Conservation (phyloP, 2,888 invertebrate species). For the Hedya salicella region DNA sequence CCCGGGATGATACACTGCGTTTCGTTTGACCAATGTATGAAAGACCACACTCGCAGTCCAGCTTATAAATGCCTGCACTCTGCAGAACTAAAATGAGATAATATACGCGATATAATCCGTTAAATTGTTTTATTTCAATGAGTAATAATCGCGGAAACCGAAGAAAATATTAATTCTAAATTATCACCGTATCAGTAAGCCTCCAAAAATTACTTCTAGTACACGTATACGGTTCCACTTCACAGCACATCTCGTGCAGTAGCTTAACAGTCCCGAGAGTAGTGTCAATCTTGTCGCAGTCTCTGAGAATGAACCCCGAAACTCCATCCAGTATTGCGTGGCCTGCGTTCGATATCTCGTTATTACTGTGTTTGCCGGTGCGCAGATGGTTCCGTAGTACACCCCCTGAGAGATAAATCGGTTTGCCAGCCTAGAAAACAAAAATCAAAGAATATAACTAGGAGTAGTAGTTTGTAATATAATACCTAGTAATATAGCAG, state of each 20-base stretch:
- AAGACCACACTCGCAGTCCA: too few species aligned
- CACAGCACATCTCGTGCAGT: conserved; percentile 62
- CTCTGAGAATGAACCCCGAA: conserved; percentile 64
- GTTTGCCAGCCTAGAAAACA: conserved; percentile 66
- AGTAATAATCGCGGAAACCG: too few species aligned
- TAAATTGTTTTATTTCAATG: background rate
- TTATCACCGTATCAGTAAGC: conserved; percentile 56
- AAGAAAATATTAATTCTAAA: too few species aligned
- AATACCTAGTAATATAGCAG: too few species aligned
- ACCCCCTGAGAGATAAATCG: conserved; percentile 66
- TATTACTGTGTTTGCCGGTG: conserved; percentile 50
- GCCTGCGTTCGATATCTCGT: conserved; percentile 64
- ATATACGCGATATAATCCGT: too few species aligned
- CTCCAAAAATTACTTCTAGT: conserved; percentile 58
- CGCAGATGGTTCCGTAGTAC: conserved; percentile 55
- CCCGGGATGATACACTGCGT: too few species aligned
- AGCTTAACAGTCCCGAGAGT: conserved; percentile 54
- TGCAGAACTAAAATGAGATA: too few species aligned
- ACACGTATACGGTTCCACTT: conserved; percentile 61
- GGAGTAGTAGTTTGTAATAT: too few species aligned
- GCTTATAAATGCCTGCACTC: too few species aligned
- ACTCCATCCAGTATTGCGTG: conserved; percentile 68
- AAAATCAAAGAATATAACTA: too few species aligned
- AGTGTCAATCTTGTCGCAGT: conserved; percentile 51
- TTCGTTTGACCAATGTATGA: too few species aligned